Base-by-base conservation (phyloP, 2,888 invertebrate species). In the Parasteatoda lunata region DNA sequence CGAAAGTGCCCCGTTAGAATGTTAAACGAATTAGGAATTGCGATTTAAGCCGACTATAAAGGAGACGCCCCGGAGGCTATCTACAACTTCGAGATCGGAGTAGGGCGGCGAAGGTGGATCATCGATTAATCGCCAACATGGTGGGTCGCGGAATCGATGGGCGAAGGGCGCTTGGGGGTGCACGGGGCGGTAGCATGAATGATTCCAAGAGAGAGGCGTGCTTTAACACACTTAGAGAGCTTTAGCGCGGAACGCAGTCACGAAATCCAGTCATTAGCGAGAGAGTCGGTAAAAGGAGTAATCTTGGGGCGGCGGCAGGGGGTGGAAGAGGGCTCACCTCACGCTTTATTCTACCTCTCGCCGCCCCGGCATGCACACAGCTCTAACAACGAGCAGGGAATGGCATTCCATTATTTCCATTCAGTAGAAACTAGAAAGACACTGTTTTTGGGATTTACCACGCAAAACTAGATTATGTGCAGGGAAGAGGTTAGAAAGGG, bases 401-500 rank as follows among this genome's bases (percentile, higher is more conserved):
- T 79, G 80, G 71, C 75, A 71, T 85, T 76, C 85, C 80, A 80
- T 85, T 80, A 80, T 85, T 85, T 65, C 85, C 76, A 73, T 78
- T 73, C 73, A 64, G 51, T 45, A 47, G 75, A 72, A 75, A 76
- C 76, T 52, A 49, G 78, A 75, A 77, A 85, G 85, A 85, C 80
- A 85, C 85, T 79, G 80, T 80, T 85, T 85, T 85, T 85, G 85
- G 59, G 85, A 85, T 85, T 85, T 85, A 70, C 85, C 85, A 85
- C 85, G 85, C 85, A 85, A 59, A 85, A 85, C 80, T 85, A 79
- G 85, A 85, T 85, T 85, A 85, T 75, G 79, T 75, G 75, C 73
- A 78, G 73, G 49, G 68, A 49, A 77, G 79, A 49, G 30, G 59
- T 54, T 45, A 5, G 59, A n/a, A 45, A 3, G 30, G 30, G 70